These are phyloP conservation scores for Agelas oroides DNA, from an alignment of 37 sponge, comb jelly and placozoan genomes.

Conservation along the genomic window DNA sequence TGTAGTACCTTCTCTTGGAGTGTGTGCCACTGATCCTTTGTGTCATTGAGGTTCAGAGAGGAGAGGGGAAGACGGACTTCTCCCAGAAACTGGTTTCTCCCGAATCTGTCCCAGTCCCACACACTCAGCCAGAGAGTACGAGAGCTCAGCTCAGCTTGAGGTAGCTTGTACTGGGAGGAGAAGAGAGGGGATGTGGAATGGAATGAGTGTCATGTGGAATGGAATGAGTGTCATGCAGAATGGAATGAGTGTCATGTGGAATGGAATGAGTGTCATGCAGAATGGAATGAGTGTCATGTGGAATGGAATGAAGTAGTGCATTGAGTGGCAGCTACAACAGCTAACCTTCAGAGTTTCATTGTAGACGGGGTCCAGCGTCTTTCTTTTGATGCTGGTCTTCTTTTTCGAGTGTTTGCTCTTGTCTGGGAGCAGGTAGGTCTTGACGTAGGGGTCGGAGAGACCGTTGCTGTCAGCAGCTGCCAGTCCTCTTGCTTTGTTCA, in stretches of 20 bases:
- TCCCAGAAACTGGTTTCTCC: slow-evolving; percentile 72
- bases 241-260: no score
- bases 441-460: slow-evolving; percentile 65
- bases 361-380: slow-evolving; percentile 66
- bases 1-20: slow-evolving; percentile 62
- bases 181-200: background rate
- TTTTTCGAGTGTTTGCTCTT: slow-evolving; percentile 63
- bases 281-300: no score
- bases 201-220: no score
- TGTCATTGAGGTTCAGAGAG: slow-evolving; percentile 36
- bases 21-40: slow-evolving; percentile 47
- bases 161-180: slow-evolving; percentile 52
- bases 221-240: no score
- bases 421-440: slow-evolving; percentile 79
- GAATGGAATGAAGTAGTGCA: no score
- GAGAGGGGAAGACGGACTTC: slow-evolving; percentile 65
- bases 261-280: no score
- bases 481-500: slow-evolving; percentile 51
- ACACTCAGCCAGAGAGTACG: slow-evolving; percentile 69
- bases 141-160: slow-evolving; percentile 22
- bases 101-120: slow-evolving; percentile 69
- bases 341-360: slow-evolving; percentile 69
- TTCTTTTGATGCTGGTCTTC: slow-evolving; percentile 53
- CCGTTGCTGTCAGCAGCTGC: slow-evolving; percentile 52
- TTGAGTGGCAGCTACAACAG: no score